Evolutionary conservation across 23 tunicate species (phyloP).

Genomic region (Phallusia fumigata): DNA sequence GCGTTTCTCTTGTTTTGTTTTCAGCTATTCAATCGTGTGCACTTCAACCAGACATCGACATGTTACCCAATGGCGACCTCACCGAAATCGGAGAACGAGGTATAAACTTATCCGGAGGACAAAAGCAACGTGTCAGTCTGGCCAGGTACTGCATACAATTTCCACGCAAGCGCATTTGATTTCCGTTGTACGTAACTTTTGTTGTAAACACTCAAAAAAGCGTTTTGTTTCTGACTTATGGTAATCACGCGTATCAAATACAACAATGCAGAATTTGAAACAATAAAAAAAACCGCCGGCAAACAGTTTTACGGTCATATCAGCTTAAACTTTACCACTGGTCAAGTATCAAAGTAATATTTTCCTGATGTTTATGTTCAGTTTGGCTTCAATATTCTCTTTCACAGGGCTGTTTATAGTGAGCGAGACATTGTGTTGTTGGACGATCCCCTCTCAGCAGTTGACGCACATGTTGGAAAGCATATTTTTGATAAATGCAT

Average conservation of each 20-base stretch:
- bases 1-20: background rate
- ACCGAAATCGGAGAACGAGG: constrained; percentile 99
- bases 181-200: no score
- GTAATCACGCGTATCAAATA: no score
- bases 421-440: constrained; percentile 73
- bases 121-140: constrained; percentile 92
- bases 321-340: no score
- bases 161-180: no score
- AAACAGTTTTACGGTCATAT: no score
- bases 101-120: constrained; percentile 97
- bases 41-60: constrained; percentile 71
- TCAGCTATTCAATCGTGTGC: constrained; percentile 77
- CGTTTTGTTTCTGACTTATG: no score
- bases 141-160: constrained; percentile 51
- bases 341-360: no score
- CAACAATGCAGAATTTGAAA: no score
- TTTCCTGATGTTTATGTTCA: no score
- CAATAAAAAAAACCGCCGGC: no score
- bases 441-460: constrained; percentile 98
- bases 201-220: no score
- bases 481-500: constrained; percentile 93
- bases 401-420: constrained; percentile 86
- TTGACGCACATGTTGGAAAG: constrained; percentile 97
- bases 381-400: no score
- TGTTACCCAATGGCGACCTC: constrained; percentile 83